Evolutionary conservation across 2,797 vertebrate genomes (phyloP).

Genomic region (Sternarchorhynchus goeldii): DNA sequence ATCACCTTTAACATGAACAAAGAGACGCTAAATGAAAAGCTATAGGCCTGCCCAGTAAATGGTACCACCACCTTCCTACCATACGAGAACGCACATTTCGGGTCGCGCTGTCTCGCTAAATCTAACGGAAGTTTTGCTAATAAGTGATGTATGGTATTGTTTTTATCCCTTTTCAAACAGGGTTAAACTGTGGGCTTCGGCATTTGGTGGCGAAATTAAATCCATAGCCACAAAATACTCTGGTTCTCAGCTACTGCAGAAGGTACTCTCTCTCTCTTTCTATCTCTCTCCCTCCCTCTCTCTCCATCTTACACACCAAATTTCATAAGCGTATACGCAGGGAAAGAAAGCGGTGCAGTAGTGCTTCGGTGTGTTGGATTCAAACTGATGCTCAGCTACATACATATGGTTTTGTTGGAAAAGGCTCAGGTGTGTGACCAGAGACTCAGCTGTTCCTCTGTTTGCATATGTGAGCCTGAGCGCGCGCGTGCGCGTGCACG

Average conservation of each 20-base stretch:
- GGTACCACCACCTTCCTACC: too few species aligned
- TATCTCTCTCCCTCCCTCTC: conserved; percentile 17
- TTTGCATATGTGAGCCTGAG: conserved; percentile 32
- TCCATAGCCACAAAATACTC: conserved; percentile 97
- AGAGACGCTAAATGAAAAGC: too few species aligned
- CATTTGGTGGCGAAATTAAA: conserved; percentile 98
- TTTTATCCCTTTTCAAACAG: conserved; percentile 64
- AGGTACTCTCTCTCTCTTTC: conserved; percentile 77
- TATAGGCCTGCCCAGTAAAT: too few species aligned
- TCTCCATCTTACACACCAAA: conserved; percentile 17
- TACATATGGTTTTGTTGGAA: conserved; percentile 66
- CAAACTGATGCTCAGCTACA: conserved; percentile 63
- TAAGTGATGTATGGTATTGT: background rate
- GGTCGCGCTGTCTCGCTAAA: too few species aligned
- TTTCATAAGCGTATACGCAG: too few species aligned
- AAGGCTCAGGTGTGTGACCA: conserved; percentile 72
- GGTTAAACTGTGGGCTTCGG: conserved; percentile 97
- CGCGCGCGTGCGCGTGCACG: conserved; percentile 19
- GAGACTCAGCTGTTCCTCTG: conserved; percentile 43
- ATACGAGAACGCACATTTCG: too few species aligned
- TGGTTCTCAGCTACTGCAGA: conserved; percentile 94
- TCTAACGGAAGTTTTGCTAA: background rate
- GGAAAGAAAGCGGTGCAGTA: too few species aligned
- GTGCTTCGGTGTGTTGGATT: background rate
- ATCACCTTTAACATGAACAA: too few species aligned